Evolutionary conservation across 30 jellyfish, hydroid and myxozoan species (phyloP).

Genomic region (Hydractinia echinata): DNA sequence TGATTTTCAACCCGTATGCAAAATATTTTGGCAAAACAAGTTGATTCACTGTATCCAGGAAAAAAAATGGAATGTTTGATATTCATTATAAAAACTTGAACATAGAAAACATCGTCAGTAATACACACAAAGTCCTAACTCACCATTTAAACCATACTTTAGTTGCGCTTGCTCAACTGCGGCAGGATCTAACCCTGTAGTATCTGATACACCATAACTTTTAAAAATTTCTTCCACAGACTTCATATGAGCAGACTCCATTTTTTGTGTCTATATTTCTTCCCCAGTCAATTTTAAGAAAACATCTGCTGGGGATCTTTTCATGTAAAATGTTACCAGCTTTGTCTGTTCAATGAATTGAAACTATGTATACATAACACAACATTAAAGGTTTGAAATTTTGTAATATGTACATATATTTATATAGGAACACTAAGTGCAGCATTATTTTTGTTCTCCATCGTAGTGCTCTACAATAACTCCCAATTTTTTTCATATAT

Average conservation of each 20-base stretch:
- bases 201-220: constrained; percentile 40
- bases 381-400: too few species aligned
- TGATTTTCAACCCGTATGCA: not conserved
- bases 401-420: too few species aligned
- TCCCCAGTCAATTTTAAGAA: too few species aligned
- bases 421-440: too few species aligned
- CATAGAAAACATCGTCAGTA: not conserved
- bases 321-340: too few species aligned
- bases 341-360: too few species aligned
- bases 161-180: constrained; percentile 44
- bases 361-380: too few species aligned
- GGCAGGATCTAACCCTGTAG: constrained; percentile 38
- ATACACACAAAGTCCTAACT: not conserved
- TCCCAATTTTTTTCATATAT: too few species aligned
- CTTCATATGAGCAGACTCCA: constrained; percentile 61
- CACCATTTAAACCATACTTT: constrained; percentile 70
- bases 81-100: not conserved
- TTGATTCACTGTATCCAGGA: not conserved
- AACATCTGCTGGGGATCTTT: too few species aligned
- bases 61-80: not conserved
- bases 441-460: too few species aligned
- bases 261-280: not conserved
- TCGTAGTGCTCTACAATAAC: too few species aligned
- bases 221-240: constrained; percentile 49
- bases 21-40: not conserved